Evolutionary conservation across 1,140 invertebrate species (phyloP), one percentile per base, ranked within the genome.

Genomic region (Ostrea denselamellosa): DNA sequence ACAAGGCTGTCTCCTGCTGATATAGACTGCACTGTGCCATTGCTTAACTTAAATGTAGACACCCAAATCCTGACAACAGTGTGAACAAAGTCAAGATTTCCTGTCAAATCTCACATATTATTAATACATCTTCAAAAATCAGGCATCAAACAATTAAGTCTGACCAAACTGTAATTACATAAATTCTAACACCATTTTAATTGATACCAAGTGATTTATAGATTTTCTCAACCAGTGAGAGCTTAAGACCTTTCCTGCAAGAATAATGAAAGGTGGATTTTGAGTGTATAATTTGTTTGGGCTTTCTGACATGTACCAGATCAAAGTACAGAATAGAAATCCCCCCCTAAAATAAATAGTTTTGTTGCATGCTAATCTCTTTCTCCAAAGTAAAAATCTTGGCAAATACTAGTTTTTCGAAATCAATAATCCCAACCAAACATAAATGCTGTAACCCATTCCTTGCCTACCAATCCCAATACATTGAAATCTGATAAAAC

Each of bases 121-220:
- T 77, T 77, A 77, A 77, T 77, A 77, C 68, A 77, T 77, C 25
- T 77, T 34, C 68, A 77, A 77, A n/a, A 77, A 77, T 5, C 68
- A 77, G 68, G 68, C 12, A 34, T 8, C 68, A 77, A 77, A 77
- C 68, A 77, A 77, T 77, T 34, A 77, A 17, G 22, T 28, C 68
- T 28, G 68, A 77, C 68, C 28, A 77, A 77, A 77, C 68, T 77
- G 68, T 77, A 77, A 77, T 77, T 77, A 77, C 68, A 77, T 34
- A 77, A 77, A 77, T 77, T 77, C 68, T 77, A 77, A 77, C 68
- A 77, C 68, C 68, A 77, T 77, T 77, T 77, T 77, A 77, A 77
- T 77, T 77, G 68, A 77, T 77, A 34, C 22, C 22, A 77, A 77
- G 68, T 77, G 68, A 77, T 77, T 77, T 77, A 77, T 77, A 25